Base-by-base conservation (phyloP, 2,888 invertebrate species). In the Rhagophthalmus giganteus region DNA sequence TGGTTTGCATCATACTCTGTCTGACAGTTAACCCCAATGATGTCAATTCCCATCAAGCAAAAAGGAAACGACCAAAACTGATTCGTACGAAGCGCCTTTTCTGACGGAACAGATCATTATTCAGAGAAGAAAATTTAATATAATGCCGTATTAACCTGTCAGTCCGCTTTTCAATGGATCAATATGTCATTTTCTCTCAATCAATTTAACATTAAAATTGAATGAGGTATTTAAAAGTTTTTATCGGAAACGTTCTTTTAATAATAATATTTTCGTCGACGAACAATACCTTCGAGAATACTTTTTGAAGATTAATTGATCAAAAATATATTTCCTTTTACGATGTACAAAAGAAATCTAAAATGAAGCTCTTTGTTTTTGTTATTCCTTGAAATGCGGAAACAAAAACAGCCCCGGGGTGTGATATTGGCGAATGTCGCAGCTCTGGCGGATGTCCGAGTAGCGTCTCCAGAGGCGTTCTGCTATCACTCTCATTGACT, bases 121-220 rank as follows among this genome's bases (percentile, higher is more conserved):
- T 65, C 62, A 62, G 51, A 62, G 54, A 54, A 49, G 53, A 57
- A 63, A 62, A 66, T 66, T 66, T 63, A 62, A 66, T 63, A 61
- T 63, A 55, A 57, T 57, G 54, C 56, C 52, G 52, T 57, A 61
- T 58, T 61, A 56, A 48, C 39, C 46, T 57, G 57, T 57, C 56
- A 58, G 11, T 14, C 47, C 35, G 40, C 35, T 34, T 54, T 46
- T 40, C 38, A 55, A 51, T 41, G 57, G 54, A 57, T 60, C 59
- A 61, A 60, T 57, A 54, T 55, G 58, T 54, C 62, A 61, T 57
- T 44, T 41, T 46, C 38, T 51, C 39, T 30, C 28, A 52, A 58
- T 56, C 47, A 47, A 48, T 45, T 55, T 54, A 30, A 53, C 53
- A 62, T 59, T 59, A 51, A 62, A 58, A 57, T 60, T 56, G 49